Evolutionary conservation across 2,888 invertebrate species (phyloP), one percentile per base, ranked within the genome.

Genomic region (Agriopis marginaria): DNA sequence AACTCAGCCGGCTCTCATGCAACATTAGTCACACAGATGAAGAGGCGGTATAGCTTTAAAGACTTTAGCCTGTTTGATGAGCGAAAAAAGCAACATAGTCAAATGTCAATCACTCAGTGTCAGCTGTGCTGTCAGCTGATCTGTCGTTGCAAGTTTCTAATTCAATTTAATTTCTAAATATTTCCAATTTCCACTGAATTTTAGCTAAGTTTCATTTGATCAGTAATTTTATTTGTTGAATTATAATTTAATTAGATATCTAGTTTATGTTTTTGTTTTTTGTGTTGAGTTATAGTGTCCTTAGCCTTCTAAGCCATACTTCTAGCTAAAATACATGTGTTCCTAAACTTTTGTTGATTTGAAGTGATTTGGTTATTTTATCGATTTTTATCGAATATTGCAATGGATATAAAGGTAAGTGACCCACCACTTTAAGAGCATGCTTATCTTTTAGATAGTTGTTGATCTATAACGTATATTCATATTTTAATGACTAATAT

Each of bases 401-500:
- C 80, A 70, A 92, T 92, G 93, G 93, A 93, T 88, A 91, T 90
- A 82, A 93, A 92, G 92, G 93, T 93, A 86, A 79, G 89, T 55
- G 51, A 56, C 12, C 23, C 17, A 42, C 7, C 7, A 32, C 10
- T 45, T 8, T 53, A 58, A 23, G 8, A 45, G 10, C 12, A 58
- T 58, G 58, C n/a, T 58, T 45, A 58, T 58, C 45, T 58, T 9
- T 10, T 8, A 55, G 6, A 9, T 14, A 17, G 45, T 45, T 40
- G 47, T 12, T 45, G 8, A 45, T 58, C 9, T 58, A 58, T 47
- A n/a, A 58, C 12, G 23, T 58, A 12, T 12, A 45, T 45, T 12
- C 11, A 11, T 14, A 12, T 6, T 32, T 3, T 14, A 61, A 17
- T 53, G 7, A 12, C 8, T 32, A 51, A n/a, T 62, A 32, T 44